These are phyloP conservation scores for Sander lucioperca DNA, from an alignment of 2,113 vertebrate species.

Conservation along the genomic window DNA sequence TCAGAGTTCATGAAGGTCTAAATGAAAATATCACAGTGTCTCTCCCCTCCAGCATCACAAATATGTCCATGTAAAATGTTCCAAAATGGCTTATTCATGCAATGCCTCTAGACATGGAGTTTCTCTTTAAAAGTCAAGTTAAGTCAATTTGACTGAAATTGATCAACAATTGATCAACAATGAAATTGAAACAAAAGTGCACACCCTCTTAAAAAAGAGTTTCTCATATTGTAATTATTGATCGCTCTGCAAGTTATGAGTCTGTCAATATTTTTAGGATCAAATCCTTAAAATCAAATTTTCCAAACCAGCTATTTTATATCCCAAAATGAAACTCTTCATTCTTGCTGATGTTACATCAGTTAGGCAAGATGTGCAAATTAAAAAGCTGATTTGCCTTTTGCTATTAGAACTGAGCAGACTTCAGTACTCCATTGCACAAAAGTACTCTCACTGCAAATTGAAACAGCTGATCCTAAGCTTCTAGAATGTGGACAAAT, in stretches of 20 bases:
- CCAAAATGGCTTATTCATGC: neutral
- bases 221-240: neutral
- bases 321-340: neutral
- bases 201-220: neutral
- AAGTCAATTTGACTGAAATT: neutral
- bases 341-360: neutral
- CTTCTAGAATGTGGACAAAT: neutral
- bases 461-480: slow-evolving; percentile 18
- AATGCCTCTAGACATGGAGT: neutral
- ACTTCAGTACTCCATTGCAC: neutral
- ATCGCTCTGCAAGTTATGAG: neutral
- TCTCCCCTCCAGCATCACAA: neutral
- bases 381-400: neutral
- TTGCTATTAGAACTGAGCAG: neutral
- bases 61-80: neutral
- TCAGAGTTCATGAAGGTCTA: neutral
- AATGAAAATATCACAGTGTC: neutral
- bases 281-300: neutral
- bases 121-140: neutral
- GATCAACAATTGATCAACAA: no score
- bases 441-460: slow-evolving; percentile 4
- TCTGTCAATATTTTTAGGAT: neutral
- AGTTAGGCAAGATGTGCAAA: neutral
- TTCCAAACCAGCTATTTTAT: neutral
- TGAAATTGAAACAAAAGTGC: neutral